Evolutionary conservation across 2,888 invertebrate genomes (phyloP).

Genomic region (Papilio gigon): DNA sequence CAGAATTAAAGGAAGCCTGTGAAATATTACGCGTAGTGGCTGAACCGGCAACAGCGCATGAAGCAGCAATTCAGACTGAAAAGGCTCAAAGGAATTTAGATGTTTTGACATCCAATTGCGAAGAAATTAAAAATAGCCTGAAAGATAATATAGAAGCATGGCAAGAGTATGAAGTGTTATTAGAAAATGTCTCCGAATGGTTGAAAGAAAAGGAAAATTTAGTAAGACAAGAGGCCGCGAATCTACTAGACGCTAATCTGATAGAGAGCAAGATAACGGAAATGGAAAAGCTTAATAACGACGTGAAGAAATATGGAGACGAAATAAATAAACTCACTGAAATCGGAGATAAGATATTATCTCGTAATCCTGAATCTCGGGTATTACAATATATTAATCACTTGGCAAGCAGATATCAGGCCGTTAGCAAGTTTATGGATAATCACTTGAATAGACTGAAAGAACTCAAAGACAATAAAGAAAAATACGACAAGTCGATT

Average conservation of each 20-base stretch:
- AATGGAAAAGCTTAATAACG: constrained; percentile 83
- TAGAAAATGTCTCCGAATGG: constrained; percentile 89
- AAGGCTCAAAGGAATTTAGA: constrained; percentile 87
- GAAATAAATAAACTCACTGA: constrained; percentile 86
- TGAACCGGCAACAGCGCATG: constrained; percentile 85
- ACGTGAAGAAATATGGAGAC: constrained; percentile 84
- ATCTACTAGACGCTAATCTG: constrained; percentile 85
- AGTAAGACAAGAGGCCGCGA: constrained; percentile 87
- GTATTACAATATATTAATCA: constrained; percentile 91
- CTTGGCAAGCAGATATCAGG: constrained; percentile 88
- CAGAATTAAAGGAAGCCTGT: constrained; percentile 87
- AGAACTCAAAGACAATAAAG: constrained; percentile 87
- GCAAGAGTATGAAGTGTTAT: constrained; percentile 89
- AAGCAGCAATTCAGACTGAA: constrained; percentile 86
- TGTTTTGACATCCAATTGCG: constrained; percentile 85
- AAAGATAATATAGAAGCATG: constrained; percentile 88
- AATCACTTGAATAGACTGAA: constrained; percentile 87
- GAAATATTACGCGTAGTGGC: constrained; percentile 88
- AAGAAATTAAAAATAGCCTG: constrained; percentile 85
- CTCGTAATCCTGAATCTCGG: constrained; percentile 91
- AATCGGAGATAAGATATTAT: constrained; percentile 87
- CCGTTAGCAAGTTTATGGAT: constrained; percentile 86
- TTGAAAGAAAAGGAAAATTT: constrained; percentile 90
- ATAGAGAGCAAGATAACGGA: constrained; percentile 87
- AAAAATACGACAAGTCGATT: constrained; percentile 85